Evolutionary conservation across 2,113 vertebrate species (phyloP).

Genomic region (Theristicus caerulescens): DNA sequence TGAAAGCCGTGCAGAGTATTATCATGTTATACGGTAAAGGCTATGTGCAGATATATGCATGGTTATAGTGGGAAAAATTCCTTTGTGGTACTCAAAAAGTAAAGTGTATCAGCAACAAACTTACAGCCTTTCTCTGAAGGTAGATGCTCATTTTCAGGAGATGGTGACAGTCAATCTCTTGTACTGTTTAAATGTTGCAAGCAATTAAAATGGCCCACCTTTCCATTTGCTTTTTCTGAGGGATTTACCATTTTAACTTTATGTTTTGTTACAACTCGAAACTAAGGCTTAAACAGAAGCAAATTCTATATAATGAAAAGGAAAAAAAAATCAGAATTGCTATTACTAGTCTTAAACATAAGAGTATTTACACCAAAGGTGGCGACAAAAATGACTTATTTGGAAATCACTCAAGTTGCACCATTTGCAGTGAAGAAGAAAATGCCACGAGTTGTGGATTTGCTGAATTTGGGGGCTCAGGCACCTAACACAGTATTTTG

Average conservation of each 20-base stretch:
- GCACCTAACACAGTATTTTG: neutral
- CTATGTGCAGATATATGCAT: neutral
- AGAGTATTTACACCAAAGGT: neutral
- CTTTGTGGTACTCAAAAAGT: neutral
- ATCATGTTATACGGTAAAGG: neutral
- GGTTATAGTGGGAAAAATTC: neutral
- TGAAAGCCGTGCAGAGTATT: neutral
- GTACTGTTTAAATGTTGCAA: neutral
- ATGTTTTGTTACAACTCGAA: neutral
- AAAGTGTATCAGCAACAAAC: neutral
- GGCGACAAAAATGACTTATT: neutral
- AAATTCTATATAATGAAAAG: neutral
- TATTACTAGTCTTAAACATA: neutral
- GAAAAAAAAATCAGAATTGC: neutral
- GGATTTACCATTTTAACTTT: neutral
- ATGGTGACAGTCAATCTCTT: neutral
- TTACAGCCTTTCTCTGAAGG: neutral
- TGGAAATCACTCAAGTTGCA: neutral
- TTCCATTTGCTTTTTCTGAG: neutral
- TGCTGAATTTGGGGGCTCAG: neutral
- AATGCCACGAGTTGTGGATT: neutral
- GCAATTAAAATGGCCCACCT: neutral
- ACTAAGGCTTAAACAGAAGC: neutral
- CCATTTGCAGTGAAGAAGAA: neutral
- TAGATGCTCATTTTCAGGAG: neutral